Evolutionary conservation across 1,140 invertebrate species (phyloP), one percentile per base, ranked within the genome.

Genomic region (Pogonomyrmex barbatus): DNA sequence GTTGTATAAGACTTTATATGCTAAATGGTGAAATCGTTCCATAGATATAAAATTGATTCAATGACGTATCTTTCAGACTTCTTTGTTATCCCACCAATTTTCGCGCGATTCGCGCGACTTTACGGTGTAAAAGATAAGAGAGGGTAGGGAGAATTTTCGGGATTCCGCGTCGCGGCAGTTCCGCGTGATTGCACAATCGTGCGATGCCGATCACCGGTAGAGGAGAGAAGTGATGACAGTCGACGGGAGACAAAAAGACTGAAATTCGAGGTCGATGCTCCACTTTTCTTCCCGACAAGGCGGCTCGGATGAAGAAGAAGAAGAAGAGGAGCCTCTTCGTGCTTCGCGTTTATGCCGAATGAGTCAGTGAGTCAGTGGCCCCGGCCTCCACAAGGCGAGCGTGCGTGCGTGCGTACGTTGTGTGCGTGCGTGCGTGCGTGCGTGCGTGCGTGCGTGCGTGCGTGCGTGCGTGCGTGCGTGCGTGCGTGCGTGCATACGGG

Each of bases 341-440:
- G 88, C 73, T 56, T 54, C 78, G 82, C 90, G 87, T 91, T 91
- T 89, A 83, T 90, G 71, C 85, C 82, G 83, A 89, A 91, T 91
- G 91, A 91, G 90, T 91, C 90, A 91, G 90, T 91, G 77, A 85
- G 91, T 91, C 89, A 90, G 89, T 91, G 90, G 87, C 91, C 91
- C 85, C 91, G 89, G 90, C 90, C 90, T 85, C 87, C 82, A 73
- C 84, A 83, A 81, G 60, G 65, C 62, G 75, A 68, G 39, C 36
- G 67, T 68, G 87, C 56, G 73, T 39, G 73, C 36, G 62, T 63
- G 60, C 24, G 54, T 68, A 17, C 67, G 65, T 47, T 2, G 62
- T 36, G 42, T 24, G n/a, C 33, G 14, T 45, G 63, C 39, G 39
- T 60, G 47, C 9, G 6, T 39, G 65, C n/a, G 36, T 24, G 4